Conservation (phyloP, 2,888 invertebrate genomes). For the Nymphalis c-album region DNA sequence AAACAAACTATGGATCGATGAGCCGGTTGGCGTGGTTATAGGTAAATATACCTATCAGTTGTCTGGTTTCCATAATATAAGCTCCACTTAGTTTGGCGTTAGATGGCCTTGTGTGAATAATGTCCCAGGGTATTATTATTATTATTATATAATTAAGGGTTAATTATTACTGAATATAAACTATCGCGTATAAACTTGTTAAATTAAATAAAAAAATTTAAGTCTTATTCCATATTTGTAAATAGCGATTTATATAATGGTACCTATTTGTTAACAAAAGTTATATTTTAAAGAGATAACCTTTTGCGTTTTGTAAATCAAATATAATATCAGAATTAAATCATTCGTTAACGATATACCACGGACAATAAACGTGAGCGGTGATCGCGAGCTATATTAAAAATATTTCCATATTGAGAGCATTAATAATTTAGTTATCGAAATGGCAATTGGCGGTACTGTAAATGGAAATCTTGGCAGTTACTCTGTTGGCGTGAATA, state of each 20-base stretch:
- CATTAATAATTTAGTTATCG: conserved; percentile 17
- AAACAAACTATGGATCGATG: no score
- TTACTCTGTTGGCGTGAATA: conserved; percentile 58
- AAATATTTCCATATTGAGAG: not conserved
- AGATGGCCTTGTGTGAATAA: no score
- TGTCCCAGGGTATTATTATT: no score
- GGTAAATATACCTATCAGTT: no score
- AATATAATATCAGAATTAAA: conserved; percentile 16
- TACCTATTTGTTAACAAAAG: conserved; percentile 14
- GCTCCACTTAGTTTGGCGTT: no score
- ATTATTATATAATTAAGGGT: no score
- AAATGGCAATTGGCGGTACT: conserved; percentile 61
- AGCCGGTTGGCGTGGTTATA: no score
- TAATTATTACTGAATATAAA: no score
- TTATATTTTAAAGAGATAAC: conserved; percentile 23
- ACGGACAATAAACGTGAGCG: conserved; percentile 3
- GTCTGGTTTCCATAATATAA: no score
- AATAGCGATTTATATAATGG: conserved; percentile 15
- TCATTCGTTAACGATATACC: conserved; percentile 6
- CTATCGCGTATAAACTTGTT: no score
- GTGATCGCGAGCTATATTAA: not conserved
- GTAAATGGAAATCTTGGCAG: conserved; percentile 60
- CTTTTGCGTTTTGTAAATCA: conserved; percentile 20
- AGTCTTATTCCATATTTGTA: no score
- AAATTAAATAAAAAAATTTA: no score